A percentile compares a stretch with the other conserved stretches of the same genome.
These are phyloP conservation scores for Drosophila longiperda DNA, from an alignment of 2,888 invertebrate species.

Conservation along the genomic window DNA sequence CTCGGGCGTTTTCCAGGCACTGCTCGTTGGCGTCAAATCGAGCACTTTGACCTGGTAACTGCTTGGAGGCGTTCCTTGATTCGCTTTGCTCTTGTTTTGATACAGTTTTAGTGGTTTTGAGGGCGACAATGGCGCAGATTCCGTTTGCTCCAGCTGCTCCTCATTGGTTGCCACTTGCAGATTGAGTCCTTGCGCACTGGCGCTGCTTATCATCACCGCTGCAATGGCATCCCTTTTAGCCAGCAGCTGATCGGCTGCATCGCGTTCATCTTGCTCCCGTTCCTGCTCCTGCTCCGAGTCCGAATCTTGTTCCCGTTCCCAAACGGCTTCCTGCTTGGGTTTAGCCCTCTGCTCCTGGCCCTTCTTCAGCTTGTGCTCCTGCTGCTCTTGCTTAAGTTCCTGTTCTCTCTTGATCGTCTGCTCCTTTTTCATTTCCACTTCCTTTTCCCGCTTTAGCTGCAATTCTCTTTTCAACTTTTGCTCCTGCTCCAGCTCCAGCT, in stretches of 20 bases:
- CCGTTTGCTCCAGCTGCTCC: not conserved
- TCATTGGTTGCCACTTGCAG: slow-evolving; percentile 51
- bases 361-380: slow-evolving; percentile 8
- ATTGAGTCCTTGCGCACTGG: slow-evolving; percentile 62
- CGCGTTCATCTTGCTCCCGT: slow-evolving; percentile 40
- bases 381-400: slow-evolving; percentile 14
- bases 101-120: not conserved
- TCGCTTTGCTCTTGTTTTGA: not conserved
- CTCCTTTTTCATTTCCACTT: not conserved
- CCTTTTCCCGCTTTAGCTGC: not conserved
- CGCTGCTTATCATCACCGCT: slow-evolving; percentile 64
- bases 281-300: slow-evolving; percentile 3
- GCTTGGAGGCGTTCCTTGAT: not conserved
- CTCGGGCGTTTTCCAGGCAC: slow-evolving; percentile 36
- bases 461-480: not conserved
- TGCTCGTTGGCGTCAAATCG: slow-evolving; percentile 19
- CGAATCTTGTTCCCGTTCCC: not conserved
- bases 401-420: not conserved
- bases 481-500: not conserved
- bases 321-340: not conserved
- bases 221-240: slow-evolving; percentile 57
- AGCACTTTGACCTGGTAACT: slow-evolving; percentile 36
- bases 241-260: slow-evolving; percentile 60
- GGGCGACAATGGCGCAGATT: not conserved
- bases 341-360: not conserved